Evolutionary conservation across 1,140 invertebrate genomes (phyloP), one percentile per base, ranked within the genome.

Genomic region (Campoletis sonorensis): DNA sequence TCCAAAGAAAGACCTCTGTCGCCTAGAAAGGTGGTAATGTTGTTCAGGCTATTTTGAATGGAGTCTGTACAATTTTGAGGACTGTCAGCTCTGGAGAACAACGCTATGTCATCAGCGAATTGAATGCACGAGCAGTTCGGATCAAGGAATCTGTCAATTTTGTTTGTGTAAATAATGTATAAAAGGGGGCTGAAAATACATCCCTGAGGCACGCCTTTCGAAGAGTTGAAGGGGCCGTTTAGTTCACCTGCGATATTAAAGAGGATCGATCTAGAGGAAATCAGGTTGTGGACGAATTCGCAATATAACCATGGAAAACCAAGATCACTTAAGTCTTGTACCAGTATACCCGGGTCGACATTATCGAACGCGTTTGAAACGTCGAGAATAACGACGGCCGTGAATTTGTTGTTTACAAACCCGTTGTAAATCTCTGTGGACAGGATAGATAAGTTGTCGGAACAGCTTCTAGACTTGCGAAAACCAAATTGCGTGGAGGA

Each of bases 321-420:
- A 2, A 61, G 8, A 8, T 61, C 58, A 1, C 8, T 61, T 2
- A 61, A 10, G 8, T 61, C 8, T 2, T 27, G 58, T 10, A 21
- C 21, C 16, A 84, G 27, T 10, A 80, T 67, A n/a, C 68, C 16
- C 10, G 81, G 82, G 15, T 79, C 51, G 0, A 86, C 82, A 27
- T 86, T 85, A 33, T 86, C 82, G 21, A 82, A 86, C 0, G 85
- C 85, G 1, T 79, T 82, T 73, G 81, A 21, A 18, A 85, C 82
- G 49, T 84, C 83, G 3, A 86, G 33, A 49, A 84, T 83, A 1
- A 78, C 23, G 1, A n/a, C 75, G 8, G 67, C 61, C 0, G 79
- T 72, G 0, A 21, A 72, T 49, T 81, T 21, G n/a, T 80, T 79
- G 30, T 80, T 64, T 4, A 26, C 7, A 45, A 83, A 68, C 0